Conservation (phyloP, 2,888 invertebrate genomes). For the Xanthorhoe spadicearia region DNA sequence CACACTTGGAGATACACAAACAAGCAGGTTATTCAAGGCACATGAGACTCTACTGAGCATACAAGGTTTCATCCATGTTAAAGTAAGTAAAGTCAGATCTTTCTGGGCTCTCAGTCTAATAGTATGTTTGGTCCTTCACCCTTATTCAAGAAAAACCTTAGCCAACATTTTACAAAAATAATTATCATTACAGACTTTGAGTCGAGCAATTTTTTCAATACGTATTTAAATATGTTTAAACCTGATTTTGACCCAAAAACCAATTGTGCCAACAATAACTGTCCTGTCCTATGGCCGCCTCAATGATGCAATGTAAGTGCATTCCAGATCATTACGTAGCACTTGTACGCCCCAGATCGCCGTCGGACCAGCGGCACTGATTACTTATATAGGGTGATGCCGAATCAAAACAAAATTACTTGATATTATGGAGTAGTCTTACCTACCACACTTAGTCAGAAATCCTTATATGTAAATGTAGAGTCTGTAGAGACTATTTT, state of each 20-base stretch:
- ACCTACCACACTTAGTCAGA: not conserved
- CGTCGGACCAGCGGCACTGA: slow-evolving; percentile 30
- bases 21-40: too few species aligned
- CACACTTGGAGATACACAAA: too few species aligned
- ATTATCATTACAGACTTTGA: not conserved
- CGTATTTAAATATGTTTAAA: not conserved
- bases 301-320: slow-evolving; percentile 36
- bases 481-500: not conserved
- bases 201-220: not conserved
- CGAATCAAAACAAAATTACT: not conserved
- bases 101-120: too few species aligned
- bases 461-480: not conserved
- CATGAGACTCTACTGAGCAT: too few species aligned
- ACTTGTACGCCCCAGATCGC: slow-evolving; percentile 38
- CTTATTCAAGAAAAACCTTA: too few species aligned
- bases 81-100: too few species aligned
- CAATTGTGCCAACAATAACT: slow-evolving; percentile 14
- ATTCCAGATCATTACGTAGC: slow-evolving; percentile 37
- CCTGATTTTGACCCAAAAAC: slow-evolving; percentile 14
- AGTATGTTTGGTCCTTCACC: too few species aligned
- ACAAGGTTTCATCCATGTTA: too few species aligned
- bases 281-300: slow-evolving; percentile 14
- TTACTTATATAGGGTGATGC: slow-evolving; percentile 26
- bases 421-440: not conserved
- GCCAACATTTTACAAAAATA: too few species aligned